A percentile compares a stretch with the other conserved stretches of the same genome.
phyloP scores from a whole-genome alignment of 2,797 vertebrate genomes.

The Benthosema pterotum region DNA sequence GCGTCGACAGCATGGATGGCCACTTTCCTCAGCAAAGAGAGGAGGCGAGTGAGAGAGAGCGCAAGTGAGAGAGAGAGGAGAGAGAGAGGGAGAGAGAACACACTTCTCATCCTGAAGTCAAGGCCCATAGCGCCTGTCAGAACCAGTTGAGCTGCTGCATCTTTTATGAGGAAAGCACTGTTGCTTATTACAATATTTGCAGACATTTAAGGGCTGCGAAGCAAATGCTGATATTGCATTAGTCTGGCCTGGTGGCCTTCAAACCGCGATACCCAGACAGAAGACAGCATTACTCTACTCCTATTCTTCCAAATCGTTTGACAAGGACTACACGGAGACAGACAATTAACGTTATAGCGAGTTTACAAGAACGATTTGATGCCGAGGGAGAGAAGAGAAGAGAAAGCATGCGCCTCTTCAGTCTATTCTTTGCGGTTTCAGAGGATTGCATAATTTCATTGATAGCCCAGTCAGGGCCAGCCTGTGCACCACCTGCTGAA shows the following conservation, averaged over 20 bases:
- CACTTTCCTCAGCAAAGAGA: constrained; percentile 60
- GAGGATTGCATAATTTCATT: constrained; percentile 27
- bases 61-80: constrained; percentile 17
- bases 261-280: constrained; percentile 51
- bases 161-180: constrained; percentile 78
- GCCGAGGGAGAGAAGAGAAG: too few species aligned
- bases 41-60: constrained; percentile 4
- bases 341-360: constrained; percentile 9
- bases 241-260: constrained; percentile 63
- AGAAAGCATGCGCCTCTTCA: not conserved
- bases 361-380: too few species aligned
- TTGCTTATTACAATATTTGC: constrained; percentile 83
- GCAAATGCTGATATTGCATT: constrained; percentile 66
- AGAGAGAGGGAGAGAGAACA: constrained; percentile 42
- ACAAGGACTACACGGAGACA: constrained; percentile 35
- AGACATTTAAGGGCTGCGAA: constrained; percentile 71
- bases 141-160: constrained; percentile 75
- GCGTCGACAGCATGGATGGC: constrained; percentile 53
- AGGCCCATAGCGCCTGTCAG: constrained; percentile 76
- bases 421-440: constrained; percentile 9
- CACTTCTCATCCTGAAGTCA: constrained; percentile 70
- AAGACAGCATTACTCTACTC: constrained; percentile 53
- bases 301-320: constrained; percentile 57
- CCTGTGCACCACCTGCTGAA: not conserved
- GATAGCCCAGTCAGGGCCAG: constrained; percentile 1